Base-by-base conservation (phyloP, 1,140 invertebrate species). In the Dendrolimus punctatus region DNA sequence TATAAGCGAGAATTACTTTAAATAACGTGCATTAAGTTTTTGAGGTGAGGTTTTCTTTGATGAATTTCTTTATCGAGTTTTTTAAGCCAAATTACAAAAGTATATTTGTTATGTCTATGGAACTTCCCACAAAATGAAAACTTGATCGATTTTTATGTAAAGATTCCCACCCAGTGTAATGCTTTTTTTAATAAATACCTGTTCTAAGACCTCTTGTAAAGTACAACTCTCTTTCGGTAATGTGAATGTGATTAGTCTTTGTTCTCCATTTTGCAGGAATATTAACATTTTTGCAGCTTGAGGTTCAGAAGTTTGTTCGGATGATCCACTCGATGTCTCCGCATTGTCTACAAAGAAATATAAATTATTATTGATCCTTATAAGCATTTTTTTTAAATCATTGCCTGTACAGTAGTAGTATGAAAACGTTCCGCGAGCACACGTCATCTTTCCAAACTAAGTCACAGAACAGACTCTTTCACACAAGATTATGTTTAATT, bases 181-280 rank as follows among this genome's bases (percentile, higher is more conserved):
- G 3, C 23, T 23, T 23, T 23, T 23, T 23, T 3, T 23, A 23
- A 23, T 23, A 3, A 23, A 43, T 61, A 64, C 92, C 88, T 94
- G 93, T 74, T 94, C 92, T 46, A 94, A 76, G 55, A 94, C 89
- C 87, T 94, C 93, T 74, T 93, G 92, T 46, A 94, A 91, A 0
- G 93, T 94, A 73, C 93, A 94, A 57, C 92, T 92, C 70, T 94
- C 93, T 62, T 92, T 91, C 5, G 93, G 93, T 63, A 94, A 84
- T 40, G 93, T 93, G 66, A 94, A 94, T 2, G 93, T 94, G 44
- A 94, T 94, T 41, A 94, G 84, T 73, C 93, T 90, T 66, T 94
- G 93, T 80, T 94, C 93, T 6, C 92, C 92, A 53, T 90, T 92
- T 58, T 90, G 88, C 51, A 94, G 80, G 44, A 93, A 89, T 9